Conservation (phyloP, 2,888 invertebrate genomes). For the Acleris laterana region DNA sequence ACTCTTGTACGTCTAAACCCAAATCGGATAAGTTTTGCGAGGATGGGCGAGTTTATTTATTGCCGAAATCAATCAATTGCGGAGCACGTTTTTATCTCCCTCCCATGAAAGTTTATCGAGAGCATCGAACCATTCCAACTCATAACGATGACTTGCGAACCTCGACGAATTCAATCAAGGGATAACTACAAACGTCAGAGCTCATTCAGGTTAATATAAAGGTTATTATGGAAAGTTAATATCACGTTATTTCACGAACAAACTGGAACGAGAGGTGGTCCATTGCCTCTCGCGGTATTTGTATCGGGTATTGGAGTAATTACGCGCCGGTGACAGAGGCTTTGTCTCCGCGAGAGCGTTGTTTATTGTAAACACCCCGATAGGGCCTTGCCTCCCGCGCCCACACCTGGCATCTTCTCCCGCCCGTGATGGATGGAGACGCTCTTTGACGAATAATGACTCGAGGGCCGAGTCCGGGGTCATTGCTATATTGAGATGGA, state of each 20-base stretch:
- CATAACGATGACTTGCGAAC: slow-evolving; percentile 15
- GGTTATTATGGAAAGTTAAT: slow-evolving; percentile 23
- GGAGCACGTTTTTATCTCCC: slow-evolving; percentile 31
- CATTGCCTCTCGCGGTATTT: slow-evolving; percentile 10
- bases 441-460: slow-evolving; percentile 26
- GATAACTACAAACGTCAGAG: slow-evolving; percentile 14
- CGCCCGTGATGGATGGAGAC: slow-evolving; percentile 31
- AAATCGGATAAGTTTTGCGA: slow-evolving; percentile 6
- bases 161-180: slow-evolving; percentile 22
- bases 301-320: slow-evolving; percentile 55
- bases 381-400: slow-evolving; percentile 34
- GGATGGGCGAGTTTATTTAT: slow-evolving; percentile 26
- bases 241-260: slow-evolving; percentile 18
- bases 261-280: slow-evolving; percentile 8
- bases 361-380: slow-evolving; percentile 53
- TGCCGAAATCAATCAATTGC: slow-evolving; percentile 33
- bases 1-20: slow-evolving; percentile 12
- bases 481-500: slow-evolving; percentile 29
- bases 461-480: slow-evolving; percentile 16
- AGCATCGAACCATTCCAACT: slow-evolving; percentile 9
- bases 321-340: slow-evolving; percentile 47
- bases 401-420: slow-evolving; percentile 13
- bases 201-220: slow-evolving; percentile 14
- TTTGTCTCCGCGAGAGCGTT: slow-evolving; percentile 45
- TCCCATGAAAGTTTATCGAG: slow-evolving; percentile 33